Conservation (phyloP, 2,113 vertebrate genomes). For the Scophthalmus maximus region DNA sequence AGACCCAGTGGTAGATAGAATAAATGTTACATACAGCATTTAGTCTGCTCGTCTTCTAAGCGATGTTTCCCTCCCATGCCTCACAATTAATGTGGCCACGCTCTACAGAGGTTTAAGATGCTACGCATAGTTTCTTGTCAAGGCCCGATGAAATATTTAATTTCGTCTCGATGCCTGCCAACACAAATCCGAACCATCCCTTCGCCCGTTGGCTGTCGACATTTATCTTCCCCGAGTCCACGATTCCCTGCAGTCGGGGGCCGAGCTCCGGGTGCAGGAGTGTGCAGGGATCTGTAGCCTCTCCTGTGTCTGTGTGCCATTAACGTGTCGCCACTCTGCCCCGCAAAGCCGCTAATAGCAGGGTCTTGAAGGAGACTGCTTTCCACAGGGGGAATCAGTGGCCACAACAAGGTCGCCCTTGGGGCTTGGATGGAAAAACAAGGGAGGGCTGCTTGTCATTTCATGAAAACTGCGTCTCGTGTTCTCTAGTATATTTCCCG, state of each 20-base stretch:
- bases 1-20: not conserved
- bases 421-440: conserved; percentile 65
- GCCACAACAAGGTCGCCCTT: conserved; percentile 73
- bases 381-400: conserved; percentile 73
- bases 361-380: conserved; percentile 59
- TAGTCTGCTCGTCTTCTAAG: not conserved
- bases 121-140: conserved; percentile 31
- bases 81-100: conserved; percentile 7
- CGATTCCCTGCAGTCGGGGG: conserved; percentile 56
- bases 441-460: conserved; percentile 26
- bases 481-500: conserved; percentile 16
- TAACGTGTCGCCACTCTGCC: conserved; percentile 73
- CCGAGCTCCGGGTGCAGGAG: conserved; percentile 27
- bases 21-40: conserved; percentile 1
- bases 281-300: conserved; percentile 47
- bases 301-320: conserved; percentile 67
- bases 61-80: not conserved
- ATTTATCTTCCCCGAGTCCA: conserved; percentile 29
- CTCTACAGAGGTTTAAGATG: conserved; percentile 17
- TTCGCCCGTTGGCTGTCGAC: conserved; percentile 27
- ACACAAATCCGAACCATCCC: conserved; percentile 43
- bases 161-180: conserved; percentile 15
- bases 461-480: conserved; percentile 24
- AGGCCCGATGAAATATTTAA: conserved; percentile 24
- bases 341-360: conserved; percentile 77